These are phyloP conservation scores for Haplotaxodon microlepis DNA, from an alignment of 2,113 vertebrate genomes.

Conservation along the genomic window DNA sequence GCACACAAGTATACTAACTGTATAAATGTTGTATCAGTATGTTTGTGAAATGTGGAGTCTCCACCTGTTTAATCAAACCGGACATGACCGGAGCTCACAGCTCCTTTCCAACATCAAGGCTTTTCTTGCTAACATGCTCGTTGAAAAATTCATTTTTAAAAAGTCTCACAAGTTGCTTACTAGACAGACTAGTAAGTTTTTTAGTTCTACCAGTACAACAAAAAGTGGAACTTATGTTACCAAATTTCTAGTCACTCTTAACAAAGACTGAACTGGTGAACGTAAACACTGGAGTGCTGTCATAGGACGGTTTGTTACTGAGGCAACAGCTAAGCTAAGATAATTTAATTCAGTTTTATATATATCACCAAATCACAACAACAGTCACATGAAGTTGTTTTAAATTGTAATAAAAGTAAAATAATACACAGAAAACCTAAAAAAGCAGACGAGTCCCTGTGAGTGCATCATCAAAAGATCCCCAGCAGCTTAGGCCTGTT, in stretches of 20 bases:
- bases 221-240: not conserved
- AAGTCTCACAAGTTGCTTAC: fast-evolving
- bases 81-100: not conserved
- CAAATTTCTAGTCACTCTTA: fast-evolving
- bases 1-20: fast-evolving
- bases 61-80: fast-evolving
- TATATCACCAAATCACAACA: not conserved
- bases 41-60: not conserved
- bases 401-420: fast-evolving
- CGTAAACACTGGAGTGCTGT: not conserved
- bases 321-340: fast-evolving
- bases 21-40: not conserved
- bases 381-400: not conserved
- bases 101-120: fast-evolving
- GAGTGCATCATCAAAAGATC: not conserved
- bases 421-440: not conserved
- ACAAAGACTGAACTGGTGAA: not conserved
- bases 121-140: fast-evolving
- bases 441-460: not conserved
- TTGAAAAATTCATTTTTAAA: not conserved
- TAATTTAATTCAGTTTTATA: not conserved
- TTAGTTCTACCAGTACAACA: not conserved
- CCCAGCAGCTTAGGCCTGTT: not conserved
- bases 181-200: not conserved
- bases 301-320: not conserved